Evolutionary conservation across 2,888 invertebrate genomes (phyloP).

Genomic region (Odiellus spinosus): DNA sequence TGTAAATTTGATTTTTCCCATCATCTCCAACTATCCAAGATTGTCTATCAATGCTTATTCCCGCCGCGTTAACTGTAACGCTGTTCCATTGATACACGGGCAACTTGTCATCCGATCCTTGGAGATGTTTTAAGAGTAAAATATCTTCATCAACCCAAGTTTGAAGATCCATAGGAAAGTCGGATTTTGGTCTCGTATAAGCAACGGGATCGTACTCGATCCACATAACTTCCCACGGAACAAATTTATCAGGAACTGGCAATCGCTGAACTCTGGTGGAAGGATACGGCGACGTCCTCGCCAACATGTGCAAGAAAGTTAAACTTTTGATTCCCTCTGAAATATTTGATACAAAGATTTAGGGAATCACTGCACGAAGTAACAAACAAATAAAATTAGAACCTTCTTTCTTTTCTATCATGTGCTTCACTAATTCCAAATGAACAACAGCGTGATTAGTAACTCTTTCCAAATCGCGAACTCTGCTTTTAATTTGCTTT

Average conservation of each 20-base stretch:
- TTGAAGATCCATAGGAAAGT: conserved; percentile 23
- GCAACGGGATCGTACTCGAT: conserved; percentile 29
- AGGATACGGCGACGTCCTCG: conserved; percentile 30
- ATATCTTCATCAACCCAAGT: conserved; percentile 28
- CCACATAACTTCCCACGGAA: conserved; percentile 30
- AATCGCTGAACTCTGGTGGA: conserved; percentile 28
- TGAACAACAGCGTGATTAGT: conserved; percentile 21
- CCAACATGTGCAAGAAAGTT: conserved; percentile 24
- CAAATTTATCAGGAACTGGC: conserved; percentile 31
- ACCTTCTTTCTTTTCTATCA: conserved; percentile 14
- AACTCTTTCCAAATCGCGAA: conserved; percentile 28
- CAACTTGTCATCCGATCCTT: conserved; percentile 11
- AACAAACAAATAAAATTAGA: conserved; percentile 2
- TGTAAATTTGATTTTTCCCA: conserved; percentile 17
- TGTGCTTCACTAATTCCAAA: conserved; percentile 20
- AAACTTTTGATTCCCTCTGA: no score
- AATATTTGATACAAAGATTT: neutral
- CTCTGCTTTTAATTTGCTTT: conserved; percentile 25
- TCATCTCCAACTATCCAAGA: conserved; percentile 20
- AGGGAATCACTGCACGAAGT: conserved; percentile 6
- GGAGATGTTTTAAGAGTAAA: conserved; percentile 21
- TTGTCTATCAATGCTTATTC: conserved; percentile 20
- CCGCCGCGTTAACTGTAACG: conserved; percentile 19
- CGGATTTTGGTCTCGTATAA: conserved; percentile 23
- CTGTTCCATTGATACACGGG: conserved; percentile 23